Base-by-base conservation (phyloP, 2,113 vertebrate species). In the Benitochromis conjunctus region DNA sequence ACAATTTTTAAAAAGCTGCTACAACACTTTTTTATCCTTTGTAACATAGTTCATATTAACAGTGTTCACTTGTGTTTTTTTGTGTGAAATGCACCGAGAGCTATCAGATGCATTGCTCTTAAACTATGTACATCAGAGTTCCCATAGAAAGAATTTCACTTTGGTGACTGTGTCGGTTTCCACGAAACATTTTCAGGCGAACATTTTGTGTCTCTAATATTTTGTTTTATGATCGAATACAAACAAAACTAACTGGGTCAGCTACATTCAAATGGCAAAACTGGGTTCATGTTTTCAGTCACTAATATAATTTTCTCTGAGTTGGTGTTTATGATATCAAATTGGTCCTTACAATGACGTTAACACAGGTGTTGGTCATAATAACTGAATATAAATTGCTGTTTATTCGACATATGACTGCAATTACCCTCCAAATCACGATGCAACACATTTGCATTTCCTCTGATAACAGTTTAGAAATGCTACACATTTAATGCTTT, bases 281-380 rank as follows among this genome's bases (percentile, higher is more conserved):
- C 7, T 3, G 62, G 19, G n/a, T 41, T 66, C n/a, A 0, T 41
- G 34, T 66, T 21, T 66, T 38, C 19, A 66, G 62, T 41, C 41
- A 66, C 19, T 0, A 66, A 66, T 66, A 66, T 66, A n/a, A 41
- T 66, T 66, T 66, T 21, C 36, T 66, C 19, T 66, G 62, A 41
- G 62, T 66, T 66, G 62, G 34, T 41, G 62, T 41, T 66, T 6
- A 24, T 66, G 36, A 66, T 66, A 66, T 66, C 19, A 38, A 66
- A 66, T 66, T 66, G 36, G 41, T 66, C 36, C 62, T 41, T 11
- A 21, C n/a, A 41, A n/a, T 41, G 62, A 66, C 41, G 36, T 41
- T 66, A 38, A 41, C 62, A 66, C 0, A 66, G 36, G 62, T 13
- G 0, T 66, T 66, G 0, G 36, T 66, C 0, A 3, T 66, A 66